Evolutionary conservation across 2,113 vertebrate genomes (phyloP).

Genomic region (Brachyhypopomus occidentalis): DNA sequence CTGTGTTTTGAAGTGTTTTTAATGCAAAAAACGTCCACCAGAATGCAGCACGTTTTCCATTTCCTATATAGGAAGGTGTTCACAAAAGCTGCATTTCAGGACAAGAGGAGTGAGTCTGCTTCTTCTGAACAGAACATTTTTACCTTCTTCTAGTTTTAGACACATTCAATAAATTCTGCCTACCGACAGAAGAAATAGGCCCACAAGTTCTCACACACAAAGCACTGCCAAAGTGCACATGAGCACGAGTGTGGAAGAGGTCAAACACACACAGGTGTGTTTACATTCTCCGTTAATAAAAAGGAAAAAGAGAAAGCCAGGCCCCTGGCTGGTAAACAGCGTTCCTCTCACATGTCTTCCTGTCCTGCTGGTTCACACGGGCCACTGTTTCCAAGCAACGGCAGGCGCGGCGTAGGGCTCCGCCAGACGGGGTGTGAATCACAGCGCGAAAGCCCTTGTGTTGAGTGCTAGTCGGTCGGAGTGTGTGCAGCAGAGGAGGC

Average conservation of each 20-base stretch:
- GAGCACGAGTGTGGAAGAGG: neutral
- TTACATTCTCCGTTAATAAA: neutral
- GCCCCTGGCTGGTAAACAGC: neutral
- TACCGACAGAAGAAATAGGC: neutral
- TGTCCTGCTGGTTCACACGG: neutral
- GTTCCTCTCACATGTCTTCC: neutral
- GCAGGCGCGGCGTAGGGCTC: neutral
- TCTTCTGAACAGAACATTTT: neutral
- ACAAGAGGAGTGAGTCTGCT: neutral
- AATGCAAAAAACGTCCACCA: no score
- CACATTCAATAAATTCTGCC: no score
- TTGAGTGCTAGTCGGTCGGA: neutral
- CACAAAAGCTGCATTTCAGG: neutral
- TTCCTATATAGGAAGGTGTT: neutral
- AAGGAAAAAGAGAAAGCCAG: neutral
- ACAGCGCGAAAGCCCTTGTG: neutral
- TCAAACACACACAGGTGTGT: neutral
- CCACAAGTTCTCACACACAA: neutral
- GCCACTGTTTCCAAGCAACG: slow-evolving; percentile 18
- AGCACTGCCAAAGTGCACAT: neutral
- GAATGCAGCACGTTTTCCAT: no score
- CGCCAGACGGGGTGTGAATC: neutral
- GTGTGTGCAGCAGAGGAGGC: neutral
- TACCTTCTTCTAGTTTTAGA: neutral
- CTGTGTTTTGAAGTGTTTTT: no score